These are phyloP conservation scores for Fulmarus glacialis DNA, from an alignment of 2,113 vertebrate genomes.

Conservation along the genomic window DNA sequence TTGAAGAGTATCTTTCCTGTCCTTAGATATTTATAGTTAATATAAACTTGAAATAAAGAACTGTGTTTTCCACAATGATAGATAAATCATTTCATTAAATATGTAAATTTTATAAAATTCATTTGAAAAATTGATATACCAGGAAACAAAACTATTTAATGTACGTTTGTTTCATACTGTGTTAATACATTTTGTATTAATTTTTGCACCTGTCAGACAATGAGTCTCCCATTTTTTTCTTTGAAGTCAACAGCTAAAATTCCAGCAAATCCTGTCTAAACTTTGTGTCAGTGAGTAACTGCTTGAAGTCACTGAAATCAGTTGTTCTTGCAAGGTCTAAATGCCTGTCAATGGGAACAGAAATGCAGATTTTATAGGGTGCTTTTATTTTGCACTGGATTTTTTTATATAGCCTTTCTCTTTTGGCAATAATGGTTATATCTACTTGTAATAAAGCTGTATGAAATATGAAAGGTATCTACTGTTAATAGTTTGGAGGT, in stretches of 20 bases:
- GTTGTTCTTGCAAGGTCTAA: neutral
- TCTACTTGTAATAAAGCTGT: conserved; percentile 67
- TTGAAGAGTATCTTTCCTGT: neutral
- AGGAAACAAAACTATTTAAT: conserved; percentile 69
- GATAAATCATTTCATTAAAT: neutral
- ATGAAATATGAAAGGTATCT: neutral
- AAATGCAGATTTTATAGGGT: conserved; percentile 38
- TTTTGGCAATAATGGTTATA: conserved; percentile 31
- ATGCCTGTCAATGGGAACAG: neutral
- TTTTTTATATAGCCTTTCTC: conserved; percentile 48
- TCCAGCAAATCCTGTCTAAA: neutral
- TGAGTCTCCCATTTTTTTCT: neutral
- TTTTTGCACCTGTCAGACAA: conserved; percentile 68
- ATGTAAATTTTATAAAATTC: conserved; percentile 42
- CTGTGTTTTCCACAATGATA: conserved; percentile 13
- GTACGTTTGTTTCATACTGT: conserved; percentile 61
- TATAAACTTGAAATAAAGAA: conserved; percentile 64
- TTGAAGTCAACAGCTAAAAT: neutral
- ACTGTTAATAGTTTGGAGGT: conserved; percentile 25
- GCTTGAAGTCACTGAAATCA: neutral
- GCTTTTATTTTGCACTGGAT: conserved; percentile 75
- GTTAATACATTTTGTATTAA: conserved; percentile 60
- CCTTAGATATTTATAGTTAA: conserved; percentile 77
- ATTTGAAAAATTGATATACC: conserved; percentile 18
- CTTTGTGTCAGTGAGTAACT: neutral